These are phyloP conservation scores for Antrozous pallidus DNA, from an alignment of 2,797 vertebrate species.

Conservation along the genomic window DNA sequence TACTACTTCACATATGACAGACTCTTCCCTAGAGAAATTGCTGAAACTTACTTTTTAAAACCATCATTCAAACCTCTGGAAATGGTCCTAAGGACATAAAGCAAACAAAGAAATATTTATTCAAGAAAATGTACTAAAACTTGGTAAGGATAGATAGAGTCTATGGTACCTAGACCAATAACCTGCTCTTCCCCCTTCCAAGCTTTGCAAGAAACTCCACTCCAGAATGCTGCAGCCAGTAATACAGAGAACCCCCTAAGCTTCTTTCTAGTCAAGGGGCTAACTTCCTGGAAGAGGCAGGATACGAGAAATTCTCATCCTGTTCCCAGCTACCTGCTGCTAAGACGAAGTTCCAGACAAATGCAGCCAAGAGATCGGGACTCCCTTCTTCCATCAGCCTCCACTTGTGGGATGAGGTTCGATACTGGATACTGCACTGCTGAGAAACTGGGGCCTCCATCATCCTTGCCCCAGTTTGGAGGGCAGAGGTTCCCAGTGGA, in stretches of 20 bases:
- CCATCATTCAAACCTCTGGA: neutral
- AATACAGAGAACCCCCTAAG: neutral
- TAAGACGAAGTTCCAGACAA: neutral
- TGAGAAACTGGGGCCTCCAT: neutral
- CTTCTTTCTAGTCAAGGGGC: neutral
- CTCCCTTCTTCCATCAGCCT: neutral
- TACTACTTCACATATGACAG: neutral
- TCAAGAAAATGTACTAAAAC: conserved; percentile 31
- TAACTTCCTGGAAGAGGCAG: neutral
- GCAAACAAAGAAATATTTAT: neutral
- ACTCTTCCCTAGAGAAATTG: neutral
- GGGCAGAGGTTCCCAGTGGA: neutral
- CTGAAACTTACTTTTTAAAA: neutral
- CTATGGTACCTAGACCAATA: neutral
- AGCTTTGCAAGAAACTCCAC: neutral
- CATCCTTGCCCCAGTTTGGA: neutral
- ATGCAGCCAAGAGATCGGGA: neutral
- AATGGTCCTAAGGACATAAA: neutral
- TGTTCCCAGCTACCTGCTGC: neutral
- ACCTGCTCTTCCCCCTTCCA: neutral
- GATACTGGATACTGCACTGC: neutral
- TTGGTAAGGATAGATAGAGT: neutral
- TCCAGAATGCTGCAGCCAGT: neutral
- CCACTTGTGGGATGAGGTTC: neutral
- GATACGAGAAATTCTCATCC: neutral